Percentiles rank a stretch among this genome's conserved stretches.
phyloP scores from a whole-genome alignment of 2,888 invertebrate species.

The Acrocera orbiculus region DNA sequence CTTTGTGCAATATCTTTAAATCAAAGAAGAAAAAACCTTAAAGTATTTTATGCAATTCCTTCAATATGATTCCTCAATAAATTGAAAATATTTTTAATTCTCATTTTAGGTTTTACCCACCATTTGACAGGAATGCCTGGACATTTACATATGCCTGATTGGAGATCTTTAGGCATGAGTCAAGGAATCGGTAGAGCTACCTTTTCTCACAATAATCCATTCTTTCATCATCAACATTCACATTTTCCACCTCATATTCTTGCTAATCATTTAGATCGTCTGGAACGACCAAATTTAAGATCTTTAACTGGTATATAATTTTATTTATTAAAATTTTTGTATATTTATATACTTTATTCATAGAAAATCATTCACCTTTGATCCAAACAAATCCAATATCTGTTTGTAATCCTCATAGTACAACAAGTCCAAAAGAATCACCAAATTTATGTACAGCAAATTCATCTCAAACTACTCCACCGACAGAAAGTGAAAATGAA shows the following conservation, averaged over 20 bases:
- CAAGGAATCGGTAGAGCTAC: slow-evolving; percentile 22
- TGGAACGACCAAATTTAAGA: slow-evolving; percentile 20
- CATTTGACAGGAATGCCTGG: slow-evolving; percentile 53
- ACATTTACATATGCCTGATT: slow-evolving; percentile 44
- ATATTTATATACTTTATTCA: slow-evolving; percentile 1
- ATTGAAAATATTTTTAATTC: neutral
- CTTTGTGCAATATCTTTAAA: no score
- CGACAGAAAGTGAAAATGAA: slow-evolving; percentile 25
- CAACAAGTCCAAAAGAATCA: slow-evolving; percentile 50
- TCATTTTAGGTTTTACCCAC: slow-evolving; percentile 56
- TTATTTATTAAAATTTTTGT: neutral
- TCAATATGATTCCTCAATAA: no score
- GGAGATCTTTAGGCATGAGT: slow-evolving; percentile 34
- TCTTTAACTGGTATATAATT: slow-evolving; percentile 20
- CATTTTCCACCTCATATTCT: slow-evolving; percentile 40
- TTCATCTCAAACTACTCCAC: slow-evolving; percentile 26
- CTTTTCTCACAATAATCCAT: slow-evolving; percentile 24
- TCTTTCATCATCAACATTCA: slow-evolving; percentile 34
- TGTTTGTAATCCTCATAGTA: slow-evolving; percentile 46
- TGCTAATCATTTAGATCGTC: slow-evolving; percentile 34
- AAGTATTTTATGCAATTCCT: no score
- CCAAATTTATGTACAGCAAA: slow-evolving; percentile 22
- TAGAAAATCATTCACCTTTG: slow-evolving; percentile 20
- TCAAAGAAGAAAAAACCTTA: no score
- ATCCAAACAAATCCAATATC: slow-evolving; percentile 23